Evolutionary conservation across 2,113 vertebrate species (phyloP).

Genomic region (Motacilla tschutschensis): DNA sequence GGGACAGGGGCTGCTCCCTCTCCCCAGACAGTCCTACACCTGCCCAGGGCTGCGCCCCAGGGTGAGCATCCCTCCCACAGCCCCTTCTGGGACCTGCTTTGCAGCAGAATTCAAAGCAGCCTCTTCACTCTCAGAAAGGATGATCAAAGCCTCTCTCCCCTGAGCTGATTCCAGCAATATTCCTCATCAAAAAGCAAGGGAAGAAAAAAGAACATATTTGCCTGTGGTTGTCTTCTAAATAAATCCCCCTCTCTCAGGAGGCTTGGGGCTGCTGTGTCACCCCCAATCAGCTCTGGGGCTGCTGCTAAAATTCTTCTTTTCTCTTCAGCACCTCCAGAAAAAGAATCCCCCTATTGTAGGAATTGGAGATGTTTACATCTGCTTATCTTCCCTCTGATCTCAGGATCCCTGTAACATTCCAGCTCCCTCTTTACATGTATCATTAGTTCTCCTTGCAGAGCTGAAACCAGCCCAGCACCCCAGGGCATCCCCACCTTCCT

Average conservation of each 20-base stretch:
- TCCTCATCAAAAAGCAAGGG: constrained; percentile 31
- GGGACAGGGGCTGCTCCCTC: fast-evolving
- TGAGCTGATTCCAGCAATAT: constrained; percentile 41
- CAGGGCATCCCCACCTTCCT: background rate
- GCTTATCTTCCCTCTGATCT: constrained; percentile 26
- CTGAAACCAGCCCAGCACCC: background rate
- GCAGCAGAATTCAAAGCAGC: constrained; percentile 42
- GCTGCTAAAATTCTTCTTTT: background rate
- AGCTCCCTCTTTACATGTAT: background rate
- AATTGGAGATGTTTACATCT: constrained; percentile 39
- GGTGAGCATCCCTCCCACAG: background rate
- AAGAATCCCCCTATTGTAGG: background rate
- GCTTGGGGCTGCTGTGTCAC: constrained; percentile 4
- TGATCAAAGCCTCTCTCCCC: constrained; percentile 41
- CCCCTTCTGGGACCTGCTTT: background rate
- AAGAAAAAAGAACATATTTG: constrained; percentile 7
- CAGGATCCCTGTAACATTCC: background rate
- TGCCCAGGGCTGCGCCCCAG: background rate
- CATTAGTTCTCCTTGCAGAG: background rate
- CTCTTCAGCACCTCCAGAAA: constrained; percentile 7
- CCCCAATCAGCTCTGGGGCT: background rate
- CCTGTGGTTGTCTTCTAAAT: constrained; percentile 49
- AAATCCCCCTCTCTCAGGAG: constrained; percentile 25
- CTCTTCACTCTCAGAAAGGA: background rate
- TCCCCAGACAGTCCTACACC: background rate